phyloP scores from a whole-genome alignment of 2,888 invertebrate species.

The Erannis defoliaria region DNA sequence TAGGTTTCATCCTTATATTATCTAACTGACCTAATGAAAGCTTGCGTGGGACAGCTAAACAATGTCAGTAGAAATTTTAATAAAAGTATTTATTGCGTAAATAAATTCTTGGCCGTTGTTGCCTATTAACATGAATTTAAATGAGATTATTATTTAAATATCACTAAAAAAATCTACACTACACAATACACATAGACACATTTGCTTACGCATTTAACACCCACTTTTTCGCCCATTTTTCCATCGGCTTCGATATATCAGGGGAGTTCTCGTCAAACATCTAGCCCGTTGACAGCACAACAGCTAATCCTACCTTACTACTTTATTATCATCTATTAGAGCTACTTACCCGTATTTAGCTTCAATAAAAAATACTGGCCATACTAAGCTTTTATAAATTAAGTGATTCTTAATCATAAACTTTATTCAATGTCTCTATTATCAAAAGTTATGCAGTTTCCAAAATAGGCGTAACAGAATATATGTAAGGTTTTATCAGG shows the following conservation, averaged over 20 bases:
- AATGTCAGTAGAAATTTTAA: slow-evolving; percentile 24
- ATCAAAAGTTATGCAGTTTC: background rate
- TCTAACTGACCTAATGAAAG: slow-evolving; percentile 26
- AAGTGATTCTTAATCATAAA: background rate
- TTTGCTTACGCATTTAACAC: slow-evolving; percentile 4
- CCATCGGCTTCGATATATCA: too few species aligned
- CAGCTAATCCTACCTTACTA: too few species aligned
- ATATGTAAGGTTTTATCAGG: slow-evolving; percentile 10
- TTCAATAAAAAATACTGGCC: background rate
- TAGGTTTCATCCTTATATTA: slow-evolving; percentile 7
- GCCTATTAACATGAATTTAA: slow-evolving; percentile 38
- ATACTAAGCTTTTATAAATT: slow-evolving; percentile 1
- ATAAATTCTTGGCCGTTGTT: slow-evolving; percentile 35
- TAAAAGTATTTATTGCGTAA: slow-evolving; percentile 37
- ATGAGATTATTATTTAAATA: slow-evolving; percentile 50
- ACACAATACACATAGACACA: background rate
- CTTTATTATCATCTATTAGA: background rate
- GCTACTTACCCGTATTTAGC: background rate
- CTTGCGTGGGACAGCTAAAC: slow-evolving; percentile 12
- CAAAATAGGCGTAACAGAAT: slow-evolving; percentile 5
- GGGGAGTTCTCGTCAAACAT: too few species aligned
- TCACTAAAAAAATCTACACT: slow-evolving; percentile 26
- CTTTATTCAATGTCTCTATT: slow-evolving; percentile 13
- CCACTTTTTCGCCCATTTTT: background rate
- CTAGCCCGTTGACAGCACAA: too few species aligned